These are phyloP conservation scores for Rhagoletis zephyria DNA, from an alignment of 1,140 invertebrate species.

Conservation along the genomic window DNA sequence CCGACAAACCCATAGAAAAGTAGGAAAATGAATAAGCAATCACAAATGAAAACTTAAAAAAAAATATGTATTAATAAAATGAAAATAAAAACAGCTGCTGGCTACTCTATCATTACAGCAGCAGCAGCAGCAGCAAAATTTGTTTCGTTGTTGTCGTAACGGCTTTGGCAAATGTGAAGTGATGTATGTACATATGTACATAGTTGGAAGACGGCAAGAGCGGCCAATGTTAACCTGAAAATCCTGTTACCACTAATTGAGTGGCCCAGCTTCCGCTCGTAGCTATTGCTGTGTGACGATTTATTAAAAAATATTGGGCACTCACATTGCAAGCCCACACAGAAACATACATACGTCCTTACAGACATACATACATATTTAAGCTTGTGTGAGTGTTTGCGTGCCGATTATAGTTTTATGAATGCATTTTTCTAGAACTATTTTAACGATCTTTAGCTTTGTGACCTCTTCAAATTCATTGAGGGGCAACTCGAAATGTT, in stretches of 20 bases:
- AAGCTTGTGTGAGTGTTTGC: not conserved
- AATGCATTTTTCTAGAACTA: conserved; percentile 12
- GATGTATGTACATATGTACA: no score
- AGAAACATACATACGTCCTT: not conserved
- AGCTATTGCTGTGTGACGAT: conserved; percentile 12
- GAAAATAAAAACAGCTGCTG: conserved; percentile 42
- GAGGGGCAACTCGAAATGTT: not conserved
- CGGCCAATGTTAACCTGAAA: conserved; percentile 33
- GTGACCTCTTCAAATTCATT: not conserved
- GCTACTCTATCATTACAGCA: conserved; percentile 9
- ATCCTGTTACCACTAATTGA: conserved; percentile 46
- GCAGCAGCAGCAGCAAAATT: not conserved
- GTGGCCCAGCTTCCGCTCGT: conserved; percentile 36
- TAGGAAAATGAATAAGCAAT: not conserved
- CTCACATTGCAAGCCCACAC: not conserved
- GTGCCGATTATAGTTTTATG: not conserved
- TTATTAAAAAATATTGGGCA: conserved; percentile 18
- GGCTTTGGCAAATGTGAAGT: not conserved
- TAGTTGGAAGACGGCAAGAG: not conserved
- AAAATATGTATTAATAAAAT: not conserved
- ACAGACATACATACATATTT: not conserved
- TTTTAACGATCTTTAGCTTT: not conserved
- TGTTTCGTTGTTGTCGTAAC: conserved; percentile 31
- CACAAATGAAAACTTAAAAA: not conserved
- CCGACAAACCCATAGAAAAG: conserved; percentile 32